Evolutionary conservation across 2,113 vertebrate genomes (phyloP).

Genomic region (Opisthocomus hoazin): DNA sequence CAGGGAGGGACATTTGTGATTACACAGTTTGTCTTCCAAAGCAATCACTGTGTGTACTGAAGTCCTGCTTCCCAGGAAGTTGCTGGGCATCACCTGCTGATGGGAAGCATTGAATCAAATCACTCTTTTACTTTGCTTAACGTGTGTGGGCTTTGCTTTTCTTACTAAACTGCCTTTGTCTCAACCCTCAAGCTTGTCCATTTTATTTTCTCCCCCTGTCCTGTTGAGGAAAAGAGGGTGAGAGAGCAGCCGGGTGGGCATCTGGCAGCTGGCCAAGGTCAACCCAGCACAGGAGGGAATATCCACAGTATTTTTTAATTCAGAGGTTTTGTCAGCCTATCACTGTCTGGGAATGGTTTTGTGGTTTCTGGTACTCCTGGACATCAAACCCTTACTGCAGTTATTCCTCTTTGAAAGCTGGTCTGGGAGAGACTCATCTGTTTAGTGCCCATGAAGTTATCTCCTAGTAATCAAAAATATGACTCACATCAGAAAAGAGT

Average conservation of each 20-base stretch:
- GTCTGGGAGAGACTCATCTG: neutral
- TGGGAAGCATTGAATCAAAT: neutral
- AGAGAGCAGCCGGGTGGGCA: neutral
- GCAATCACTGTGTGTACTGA: neutral
- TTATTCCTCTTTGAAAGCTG: neutral
- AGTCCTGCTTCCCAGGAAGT: neutral
- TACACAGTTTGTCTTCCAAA: neutral
- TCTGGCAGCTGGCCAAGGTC: neutral
- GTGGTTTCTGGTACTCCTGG: neutral
- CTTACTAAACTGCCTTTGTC: neutral
- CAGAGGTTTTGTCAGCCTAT: neutral
- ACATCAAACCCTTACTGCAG: neutral
- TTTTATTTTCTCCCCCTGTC: neutral
- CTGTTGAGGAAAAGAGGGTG: neutral
- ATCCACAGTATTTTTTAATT: neutral
- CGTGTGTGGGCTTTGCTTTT: neutral
- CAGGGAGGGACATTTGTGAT: rapidly evolving
- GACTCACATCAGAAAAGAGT: neutral
- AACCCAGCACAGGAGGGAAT: neutral
- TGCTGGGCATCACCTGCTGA: neutral
- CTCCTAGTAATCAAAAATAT: neutral
- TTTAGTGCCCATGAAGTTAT: neutral
- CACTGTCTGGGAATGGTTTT: neutral
- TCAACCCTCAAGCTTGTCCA: neutral
- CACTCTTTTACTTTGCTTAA: neutral